Evolutionary conservation across 2,888 invertebrate genomes (phyloP), one percentile per base, ranked within the genome.

Genomic region (Macrophya annulata): DNA sequence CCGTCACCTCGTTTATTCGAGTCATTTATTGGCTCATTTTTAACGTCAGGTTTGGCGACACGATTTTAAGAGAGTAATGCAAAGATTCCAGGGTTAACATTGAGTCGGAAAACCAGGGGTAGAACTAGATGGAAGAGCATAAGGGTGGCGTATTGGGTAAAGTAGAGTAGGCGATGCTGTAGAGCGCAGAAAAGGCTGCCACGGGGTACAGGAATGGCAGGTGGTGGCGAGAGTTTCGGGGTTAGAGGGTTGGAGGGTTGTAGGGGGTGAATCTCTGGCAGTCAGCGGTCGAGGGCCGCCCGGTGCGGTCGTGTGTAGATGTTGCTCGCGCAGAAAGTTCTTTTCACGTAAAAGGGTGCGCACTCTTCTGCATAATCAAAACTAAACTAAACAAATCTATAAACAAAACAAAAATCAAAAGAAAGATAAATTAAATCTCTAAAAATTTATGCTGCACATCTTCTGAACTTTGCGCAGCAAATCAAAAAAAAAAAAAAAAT

Each of bases 201-300:
- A 85, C 86, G 88, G 87, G 77, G 86, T 85, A 55, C 62, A 82
- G 37, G 81, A 25, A 71, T 82, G 85, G 85, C 87, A 85, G 86
- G 85, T 84, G 86, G 72, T 43, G 81, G 83, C 86, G 86, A 62
- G 86, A 86, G 87, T 85, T 86, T 72, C 86, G 86, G 87, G 85
- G 88, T 86, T 88, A 87, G 87, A 82, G 87, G 87, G 84, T 85
- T 87, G 87, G 87, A 84, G 92, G 92, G 88, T 90, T 92, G 90
- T 88, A 91, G 91, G 91, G 90, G 92, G 90, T 91, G 90, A 86
- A 91, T 17, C 89, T 90, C 90, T 90, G 91, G 87, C 92, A 92
- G 92, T 92, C 92, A 91, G 91, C 90, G 92, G 89, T 90, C 89
- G 90, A 89, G 89, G 89, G 91, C 90, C 92, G 91, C 90, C 86